Conservation (phyloP, 2,888 invertebrate species). For the Allolobophora icterica region DNA sequence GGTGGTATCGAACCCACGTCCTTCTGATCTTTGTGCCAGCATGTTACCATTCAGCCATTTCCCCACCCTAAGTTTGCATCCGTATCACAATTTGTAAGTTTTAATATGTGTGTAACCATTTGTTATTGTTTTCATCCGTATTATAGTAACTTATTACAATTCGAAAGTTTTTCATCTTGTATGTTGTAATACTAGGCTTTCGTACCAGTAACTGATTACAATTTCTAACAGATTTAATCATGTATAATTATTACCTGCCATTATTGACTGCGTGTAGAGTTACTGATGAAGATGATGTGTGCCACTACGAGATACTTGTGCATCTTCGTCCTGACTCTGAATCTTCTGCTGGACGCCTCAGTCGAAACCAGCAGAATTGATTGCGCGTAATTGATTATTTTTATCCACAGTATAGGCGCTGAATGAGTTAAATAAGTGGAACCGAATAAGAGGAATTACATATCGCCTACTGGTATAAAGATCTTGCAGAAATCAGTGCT, state of each 20-base stretch:
- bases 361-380: constrained; percentile 11
- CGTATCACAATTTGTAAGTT: too few relatives aligned
- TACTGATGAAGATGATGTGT: neutral
- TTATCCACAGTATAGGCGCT: neutral
- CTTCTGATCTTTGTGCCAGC: too few relatives aligned
- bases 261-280: neutral
- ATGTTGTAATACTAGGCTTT: too few relatives aligned
- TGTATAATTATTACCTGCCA: neutral
- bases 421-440: neutral
- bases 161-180: too few relatives aligned
- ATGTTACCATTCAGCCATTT: too few relatives aligned
- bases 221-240: neutral
- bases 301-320: neutral
- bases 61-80: too few relatives aligned
- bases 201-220: neutral
- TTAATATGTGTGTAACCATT: too few relatives aligned
- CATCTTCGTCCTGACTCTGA: neutral
- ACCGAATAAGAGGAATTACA: neutral
- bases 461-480: neutral
- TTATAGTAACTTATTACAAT: too few relatives aligned
- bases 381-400: neutral
- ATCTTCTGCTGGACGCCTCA: neutral
- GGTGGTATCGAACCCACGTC: too few relatives aligned
- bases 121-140: too few relatives aligned
- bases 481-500: neutral